Conservation (phyloP, 92 coral and sea anemone genomes). For the Parazoanthus darwini region DNA sequence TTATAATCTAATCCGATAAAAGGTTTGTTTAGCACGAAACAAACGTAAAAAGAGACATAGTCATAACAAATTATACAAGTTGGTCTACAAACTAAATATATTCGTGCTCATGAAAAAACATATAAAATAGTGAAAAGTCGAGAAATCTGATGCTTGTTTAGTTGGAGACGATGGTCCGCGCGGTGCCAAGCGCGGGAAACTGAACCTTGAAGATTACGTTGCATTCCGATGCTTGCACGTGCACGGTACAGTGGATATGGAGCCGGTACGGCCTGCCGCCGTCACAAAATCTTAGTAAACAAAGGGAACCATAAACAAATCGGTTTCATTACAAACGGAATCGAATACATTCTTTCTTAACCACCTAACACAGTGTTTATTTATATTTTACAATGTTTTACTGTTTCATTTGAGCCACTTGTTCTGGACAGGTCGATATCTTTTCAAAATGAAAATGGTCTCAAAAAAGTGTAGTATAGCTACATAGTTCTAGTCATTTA, state of each 20-base stretch:
- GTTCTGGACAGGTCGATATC: too few species aligned
- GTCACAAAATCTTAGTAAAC: slow-evolving; percentile 13
- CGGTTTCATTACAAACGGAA: neutral
- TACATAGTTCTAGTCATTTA: too few species aligned
- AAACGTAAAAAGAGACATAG: neutral
- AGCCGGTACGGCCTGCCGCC: slow-evolving; percentile 34
- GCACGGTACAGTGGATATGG: neutral
- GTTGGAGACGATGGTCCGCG: neutral
- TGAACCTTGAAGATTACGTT: neutral
- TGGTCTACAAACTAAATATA: neutral
- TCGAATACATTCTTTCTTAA: neutral
- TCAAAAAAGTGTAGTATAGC: neutral
- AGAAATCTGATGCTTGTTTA: neutral
- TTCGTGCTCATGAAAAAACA: neutral
- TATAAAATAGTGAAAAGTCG: neutral
- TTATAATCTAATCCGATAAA: neutral
- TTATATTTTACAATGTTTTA: neutral
- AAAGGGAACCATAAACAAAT: neutral
- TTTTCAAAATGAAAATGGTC: too few species aligned
- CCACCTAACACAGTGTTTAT: neutral
- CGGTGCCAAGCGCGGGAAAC: slow-evolving; percentile 51
- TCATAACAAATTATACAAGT: too few species aligned
- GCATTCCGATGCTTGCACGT: slow-evolving; percentile 30
- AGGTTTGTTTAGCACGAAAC: slow-evolving; percentile 7
- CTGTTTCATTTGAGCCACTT: too few species aligned